Evolutionary conservation across 2,113 vertebrate species (phyloP), one percentile per base, ranked within the genome.

Genomic region (Leucoraja erinaceus): DNA sequence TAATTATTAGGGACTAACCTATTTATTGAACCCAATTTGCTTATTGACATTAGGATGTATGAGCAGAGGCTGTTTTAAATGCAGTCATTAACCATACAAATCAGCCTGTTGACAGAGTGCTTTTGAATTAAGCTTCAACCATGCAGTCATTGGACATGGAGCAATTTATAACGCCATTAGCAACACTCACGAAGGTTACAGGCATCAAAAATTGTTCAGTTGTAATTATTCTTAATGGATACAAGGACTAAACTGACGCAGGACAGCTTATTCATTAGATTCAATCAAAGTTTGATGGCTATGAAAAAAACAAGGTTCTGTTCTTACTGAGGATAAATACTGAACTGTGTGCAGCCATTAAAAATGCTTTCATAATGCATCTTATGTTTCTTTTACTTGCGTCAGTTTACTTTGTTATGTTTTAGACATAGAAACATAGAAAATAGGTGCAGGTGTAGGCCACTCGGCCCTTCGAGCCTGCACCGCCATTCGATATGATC

Each of bases 101-200:
- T 99, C 98, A 99, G 98, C 96, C 97, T 99, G 98, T 99, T 99
- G 98, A 99, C 99, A 99, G 99, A 99, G 98, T 98, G 97, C 98
- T 99, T 99, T 98, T 99, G 99, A 99, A 99, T 99, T 99, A 99
- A 99, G 98, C 98, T 98, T 97, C 97, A 97, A 96, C 96, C 97
- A 94, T 95, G 95, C 95, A 98, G 97, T 97, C 98, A 98, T 98
- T 98, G 99, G 98, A 99, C 99, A 99, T 98, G 98, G 97, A 99
- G 98, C 98, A 99, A 99, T 99, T 99, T 99, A 99, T 99, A 99
- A 99, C 98, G 97, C 99, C 99, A 99, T 99, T 99, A 99, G 98
- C 98, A 98, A 98, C 98, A 98, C 98, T 99, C 96, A 97, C 97
- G 97, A 98, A 99, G 98, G 99, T 99, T 99, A 99, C 98, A 98